Evolutionary conservation across 2,797 vertebrate species (phyloP).

Genomic region (Taenioides sp.): DNA sequence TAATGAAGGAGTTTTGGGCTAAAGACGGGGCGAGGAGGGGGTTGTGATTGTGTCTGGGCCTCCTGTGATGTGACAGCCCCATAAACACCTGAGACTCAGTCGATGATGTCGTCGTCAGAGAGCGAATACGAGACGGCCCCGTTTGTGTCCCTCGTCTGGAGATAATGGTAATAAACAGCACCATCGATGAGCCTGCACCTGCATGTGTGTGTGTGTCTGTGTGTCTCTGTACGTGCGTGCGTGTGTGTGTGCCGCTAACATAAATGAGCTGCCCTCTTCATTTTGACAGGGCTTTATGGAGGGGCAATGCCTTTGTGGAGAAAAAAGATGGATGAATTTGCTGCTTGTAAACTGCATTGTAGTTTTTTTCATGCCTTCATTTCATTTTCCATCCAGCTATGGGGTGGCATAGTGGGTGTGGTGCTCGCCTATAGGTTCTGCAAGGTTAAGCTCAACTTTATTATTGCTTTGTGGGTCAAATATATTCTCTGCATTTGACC

Average conservation of each 20-base stretch:
- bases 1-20: constrained; percentile 21
- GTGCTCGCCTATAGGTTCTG: not conserved
- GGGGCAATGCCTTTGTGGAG: constrained; percentile 42
- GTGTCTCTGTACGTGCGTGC: constrained; percentile 11
- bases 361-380: constrained; percentile 17
- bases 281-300: constrained; percentile 61
- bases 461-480: too few relatives aligned
- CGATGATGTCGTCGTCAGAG: constrained; percentile 51
- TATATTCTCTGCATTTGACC: too few relatives aligned
- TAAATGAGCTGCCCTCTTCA: constrained; percentile 55
- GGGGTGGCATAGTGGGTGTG: not conserved
- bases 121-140: constrained; percentile 39
- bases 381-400: not conserved
- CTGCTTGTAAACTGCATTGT: constrained; percentile 50
- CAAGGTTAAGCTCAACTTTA: not conserved
- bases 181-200: constrained; percentile 53
- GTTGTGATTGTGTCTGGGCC: constrained; percentile 32
- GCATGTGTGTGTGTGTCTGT: constrained; percentile 9
- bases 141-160: constrained; percentile 48
- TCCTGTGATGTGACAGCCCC: constrained; percentile 54
- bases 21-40: constrained; percentile 25
- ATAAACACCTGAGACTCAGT: constrained; percentile 73
- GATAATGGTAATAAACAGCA: constrained; percentile 70
- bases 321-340: constrained; percentile 64
- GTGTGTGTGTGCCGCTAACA: constrained; percentile 36